Conservation (phyloP, 2,888 invertebrate genomes). For the Dichetophora obliterata region DNA sequence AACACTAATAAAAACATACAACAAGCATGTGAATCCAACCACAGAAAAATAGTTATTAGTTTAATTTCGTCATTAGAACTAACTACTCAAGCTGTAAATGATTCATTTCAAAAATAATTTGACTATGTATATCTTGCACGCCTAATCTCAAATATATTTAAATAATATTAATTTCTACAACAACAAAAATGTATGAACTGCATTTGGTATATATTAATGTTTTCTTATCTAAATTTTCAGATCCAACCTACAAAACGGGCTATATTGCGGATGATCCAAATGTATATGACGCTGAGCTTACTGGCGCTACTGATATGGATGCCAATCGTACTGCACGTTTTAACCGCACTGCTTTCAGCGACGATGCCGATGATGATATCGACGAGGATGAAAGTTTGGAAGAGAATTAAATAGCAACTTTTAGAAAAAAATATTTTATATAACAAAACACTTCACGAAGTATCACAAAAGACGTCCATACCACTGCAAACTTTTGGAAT, state of each 20-base stretch:
- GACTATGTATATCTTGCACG: background rate
- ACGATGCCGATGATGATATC: background rate
- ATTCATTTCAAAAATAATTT: background rate
- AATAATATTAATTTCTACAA: background rate
- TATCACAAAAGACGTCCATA: background rate
- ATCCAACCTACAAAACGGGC: constrained; percentile 57
- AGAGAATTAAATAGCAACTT: background rate
- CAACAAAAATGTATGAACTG: too few relatives aligned
- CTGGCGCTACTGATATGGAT: background rate
- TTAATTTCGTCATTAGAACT: background rate
- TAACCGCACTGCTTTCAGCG: background rate
- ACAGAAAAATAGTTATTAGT: background rate
- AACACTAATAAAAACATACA: background rate
- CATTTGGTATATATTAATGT: constrained; percentile 18
- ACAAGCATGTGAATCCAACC: background rate
- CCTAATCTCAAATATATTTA: background rate
- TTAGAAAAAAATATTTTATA: background rate
- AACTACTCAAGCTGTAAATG: too few relatives aligned
- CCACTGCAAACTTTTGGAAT: constrained; percentile 15
- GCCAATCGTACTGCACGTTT: background rate
- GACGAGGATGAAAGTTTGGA: background rate
- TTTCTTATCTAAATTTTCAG: constrained; percentile 52
- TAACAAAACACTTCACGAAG: background rate
- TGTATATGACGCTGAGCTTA: constrained; percentile 30
- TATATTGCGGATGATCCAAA: constrained; percentile 56